Base-by-base conservation (phyloP, 2,888 invertebrate genomes). In the Xestia ashworthii region DNA sequence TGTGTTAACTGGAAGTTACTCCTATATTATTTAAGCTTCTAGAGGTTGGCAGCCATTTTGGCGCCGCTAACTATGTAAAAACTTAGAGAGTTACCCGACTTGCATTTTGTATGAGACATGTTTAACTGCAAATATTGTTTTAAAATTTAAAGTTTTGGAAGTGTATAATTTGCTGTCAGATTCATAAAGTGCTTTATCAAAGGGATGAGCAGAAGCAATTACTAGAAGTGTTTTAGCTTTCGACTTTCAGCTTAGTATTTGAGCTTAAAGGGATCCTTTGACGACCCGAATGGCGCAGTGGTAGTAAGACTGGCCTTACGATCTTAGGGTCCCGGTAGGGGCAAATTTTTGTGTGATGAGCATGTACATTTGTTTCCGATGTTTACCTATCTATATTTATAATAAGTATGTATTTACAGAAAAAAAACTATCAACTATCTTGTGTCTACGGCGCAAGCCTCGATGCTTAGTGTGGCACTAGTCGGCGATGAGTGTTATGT, bases 11-110 rank as follows among this genome's bases (percentile, higher is more conserved):
- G 53, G 25, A 71, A 83, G 71, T 76, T 74, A 69, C 65, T 83
- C 74, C 69, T 82, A 69, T 83, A 83, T 80, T 84, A 83, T 83
- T 83, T 80, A 83, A 83, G 76, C 81, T 84, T 67, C 76, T 71
- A 69, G 60, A 25, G 76, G 76, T 83, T 83, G 84, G 84, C 83
- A 84, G 69, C 74, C 76, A 74, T 80, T 83, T 76, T 80, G 84
- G 83, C 67, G 16, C 44, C 69, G 71, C 76, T 76, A 66, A 84
- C 83, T 77, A 66, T 32, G 71, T 83, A 84, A 83, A 83, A 83
- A 83, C 65, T 72, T 65, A 65, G 68, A 71, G 76, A 80, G 71
- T 83, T 76, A 76, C 65, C 14, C 69, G 5, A 8, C 73, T 48
- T 71, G 70, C 67, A 68, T 83, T 64, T 73, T 74, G 48, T 82